These are phyloP conservation scores for Todus mexicanus DNA, from an alignment of 2,797 vertebrate genomes.

Conservation along the genomic window DNA sequence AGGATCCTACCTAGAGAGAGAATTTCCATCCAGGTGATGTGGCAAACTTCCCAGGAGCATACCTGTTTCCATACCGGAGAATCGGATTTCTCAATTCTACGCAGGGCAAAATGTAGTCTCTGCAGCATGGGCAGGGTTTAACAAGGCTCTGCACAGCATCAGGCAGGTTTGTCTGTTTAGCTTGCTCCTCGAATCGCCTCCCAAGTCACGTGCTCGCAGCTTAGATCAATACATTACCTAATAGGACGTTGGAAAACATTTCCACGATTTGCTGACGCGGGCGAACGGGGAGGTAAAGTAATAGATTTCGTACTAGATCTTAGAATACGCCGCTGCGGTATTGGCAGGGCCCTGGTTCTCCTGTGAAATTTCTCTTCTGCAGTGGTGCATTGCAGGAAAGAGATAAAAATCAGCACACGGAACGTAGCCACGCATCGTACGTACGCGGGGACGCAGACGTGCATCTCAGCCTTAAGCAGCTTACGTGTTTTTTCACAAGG, in stretches of 20 bases:
- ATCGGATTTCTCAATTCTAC: neutral
- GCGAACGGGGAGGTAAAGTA: constrained; percentile 38
- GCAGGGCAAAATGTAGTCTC: neutral
- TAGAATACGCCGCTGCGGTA: constrained; percentile 40
- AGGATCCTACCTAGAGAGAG: neutral
- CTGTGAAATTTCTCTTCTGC: constrained; percentile 60
- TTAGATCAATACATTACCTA: constrained; percentile 63
- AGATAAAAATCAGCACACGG: constrained; percentile 51
- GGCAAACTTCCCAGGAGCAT: neutral
- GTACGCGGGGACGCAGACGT: neutral
- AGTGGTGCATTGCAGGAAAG: constrained; percentile 76
- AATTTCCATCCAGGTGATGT: neutral
- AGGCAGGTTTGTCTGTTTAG: neutral
- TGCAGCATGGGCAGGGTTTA: neutral
- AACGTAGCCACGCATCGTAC: neutral
- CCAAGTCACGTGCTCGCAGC: neutral
- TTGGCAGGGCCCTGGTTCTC: constrained; percentile 57
- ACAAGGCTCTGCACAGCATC: neutral
- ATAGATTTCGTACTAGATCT: constrained; percentile 45
- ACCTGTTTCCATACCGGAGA: neutral
- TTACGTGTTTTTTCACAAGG: neutral
- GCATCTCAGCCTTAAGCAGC: neutral
- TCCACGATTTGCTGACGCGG: constrained; percentile 62
- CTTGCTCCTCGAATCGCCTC: constrained; percentile 20
- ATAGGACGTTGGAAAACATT: constrained; percentile 63